Evolutionary conservation across 2,113 vertebrate genomes (phyloP).

Genomic region (Ursus arctos): DNA sequence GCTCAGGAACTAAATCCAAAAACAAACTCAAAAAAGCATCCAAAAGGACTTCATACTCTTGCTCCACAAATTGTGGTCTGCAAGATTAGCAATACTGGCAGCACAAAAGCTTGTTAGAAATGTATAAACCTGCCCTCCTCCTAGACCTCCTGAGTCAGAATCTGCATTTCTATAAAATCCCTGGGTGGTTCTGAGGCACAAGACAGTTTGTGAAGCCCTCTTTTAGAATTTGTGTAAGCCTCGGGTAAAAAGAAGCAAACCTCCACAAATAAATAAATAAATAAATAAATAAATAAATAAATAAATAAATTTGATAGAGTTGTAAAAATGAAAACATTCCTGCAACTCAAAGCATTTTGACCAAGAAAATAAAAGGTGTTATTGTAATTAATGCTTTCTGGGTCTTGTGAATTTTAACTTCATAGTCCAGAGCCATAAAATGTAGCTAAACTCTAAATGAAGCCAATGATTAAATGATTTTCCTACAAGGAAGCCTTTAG

Average conservation of each 20-base stretch:
- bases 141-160: background rate
- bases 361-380: constrained; percentile 54
- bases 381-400: constrained; percentile 26
- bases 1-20: constrained; percentile 19
- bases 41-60: background rate
- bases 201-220: background rate
- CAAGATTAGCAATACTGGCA: background rate
- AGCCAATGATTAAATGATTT: background rate
- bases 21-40: background rate
- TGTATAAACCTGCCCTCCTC: background rate
- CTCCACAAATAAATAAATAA: background rate
- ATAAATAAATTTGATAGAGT: background rate
- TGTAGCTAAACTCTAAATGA: background rate
- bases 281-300: background rate
- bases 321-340: constrained; percentile 46
- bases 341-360: constrained; percentile 32
- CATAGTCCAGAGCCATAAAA: background rate
- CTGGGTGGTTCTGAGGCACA: background rate
- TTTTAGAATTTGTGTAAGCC: constrained; percentile 24
- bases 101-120: background rate
- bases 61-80: background rate
- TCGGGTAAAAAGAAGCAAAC: background rate
- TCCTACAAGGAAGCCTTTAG: background rate
- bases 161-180: background rate
- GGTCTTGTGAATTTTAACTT: constrained; percentile 2